Evolutionary conservation across 2,113 vertebrate species (phyloP), one percentile per base, ranked within the genome.

Genomic region (Entosphenus tridentatus): DNA sequence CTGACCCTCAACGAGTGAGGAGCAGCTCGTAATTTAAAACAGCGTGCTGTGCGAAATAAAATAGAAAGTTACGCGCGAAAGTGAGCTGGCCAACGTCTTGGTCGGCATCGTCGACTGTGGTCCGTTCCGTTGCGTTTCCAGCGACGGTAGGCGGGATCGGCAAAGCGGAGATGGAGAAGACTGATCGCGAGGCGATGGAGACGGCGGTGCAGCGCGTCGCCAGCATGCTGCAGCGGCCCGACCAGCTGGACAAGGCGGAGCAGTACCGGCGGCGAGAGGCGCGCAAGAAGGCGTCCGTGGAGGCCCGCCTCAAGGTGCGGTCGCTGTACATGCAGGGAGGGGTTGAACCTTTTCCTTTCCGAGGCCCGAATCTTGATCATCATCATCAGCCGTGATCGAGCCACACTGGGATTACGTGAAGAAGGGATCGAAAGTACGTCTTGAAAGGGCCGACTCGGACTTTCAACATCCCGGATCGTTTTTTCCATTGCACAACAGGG

Each of bases 191-290:
- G 77, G 89, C 89, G 0, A 84, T 95, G 9, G 91, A 86, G 16
- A 96, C 88, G 1, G 93, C 93, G 0, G 89, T 96, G 67, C 91
- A 98, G 76, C 83, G 93, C 16, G 92, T 98, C 5, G 93, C 93
- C 0, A 90, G 92, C 57, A 96, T 98, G 93, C 85, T 97, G 39
- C 90, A 96, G 76, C 83, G 92, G 2, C 89, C 93, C 0, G 93
- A 98, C 75, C 93, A 65, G 62, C 21, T 65, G 62, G 62, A 65
- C 62, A 98, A 98, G 73, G 93, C 96, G 74, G 90, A 98, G 70
- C 93, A 98, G 74, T 98, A 96, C 72, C 82, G 89, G 57, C 77
- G 89, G 16, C 83, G 93, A 72, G 92, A 98, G 75, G 90, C 92
- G 3, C 84, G 93, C 2, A 98, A 98, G 72, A 98, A 98, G 75